Evolutionary conservation across 2,888 invertebrate genomes (phyloP).

Genomic region (Polia nebulosa): DNA sequence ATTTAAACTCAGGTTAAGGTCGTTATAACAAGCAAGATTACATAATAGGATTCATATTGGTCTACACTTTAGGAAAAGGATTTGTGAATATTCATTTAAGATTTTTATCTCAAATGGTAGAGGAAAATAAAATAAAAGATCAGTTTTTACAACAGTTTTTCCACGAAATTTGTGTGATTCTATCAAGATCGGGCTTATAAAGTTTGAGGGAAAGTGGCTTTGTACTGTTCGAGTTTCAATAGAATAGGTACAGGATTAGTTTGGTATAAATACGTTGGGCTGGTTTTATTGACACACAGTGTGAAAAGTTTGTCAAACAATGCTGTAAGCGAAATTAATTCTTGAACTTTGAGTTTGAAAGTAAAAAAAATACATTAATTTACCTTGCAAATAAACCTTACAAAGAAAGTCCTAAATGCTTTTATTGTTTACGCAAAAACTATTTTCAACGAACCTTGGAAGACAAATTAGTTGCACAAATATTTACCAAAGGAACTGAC

Average conservation of each 20-base stretch:
- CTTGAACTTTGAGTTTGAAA: not conserved
- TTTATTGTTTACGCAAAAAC: conserved; percentile 8
- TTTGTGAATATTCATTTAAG: conserved; percentile 3
- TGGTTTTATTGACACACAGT: not conserved
- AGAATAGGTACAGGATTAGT: conserved; percentile 6
- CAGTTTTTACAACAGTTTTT: not conserved
- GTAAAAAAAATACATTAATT: too few relatives aligned
- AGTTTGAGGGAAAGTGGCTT: conserved; percentile 6
- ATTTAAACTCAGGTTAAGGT: too few relatives aligned
- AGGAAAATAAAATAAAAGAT: conserved; percentile 5
- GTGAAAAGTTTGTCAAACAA: not conserved
- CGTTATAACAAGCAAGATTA: too few relatives aligned
- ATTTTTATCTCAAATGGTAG: conserved; percentile 2
- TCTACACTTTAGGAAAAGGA: too few relatives aligned
- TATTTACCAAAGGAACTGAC: conserved; percentile 40
- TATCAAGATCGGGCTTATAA: conserved; percentile 23
- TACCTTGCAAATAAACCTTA: not conserved
- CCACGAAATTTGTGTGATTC: conserved; percentile 23
- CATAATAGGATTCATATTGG: too few relatives aligned
- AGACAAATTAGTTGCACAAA: conserved; percentile 25
- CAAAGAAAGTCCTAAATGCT: not conserved
- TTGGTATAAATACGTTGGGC: conserved; percentile 10
- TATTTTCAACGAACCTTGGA: conserved; percentile 18
- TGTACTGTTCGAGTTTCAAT: conserved; percentile 17
- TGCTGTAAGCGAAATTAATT: not conserved